Evolutionary conservation across 2,797 vertebrate genomes (phyloP), one percentile per base, ranked within the genome.

Genomic region (Intellagama lesueurii): DNA sequence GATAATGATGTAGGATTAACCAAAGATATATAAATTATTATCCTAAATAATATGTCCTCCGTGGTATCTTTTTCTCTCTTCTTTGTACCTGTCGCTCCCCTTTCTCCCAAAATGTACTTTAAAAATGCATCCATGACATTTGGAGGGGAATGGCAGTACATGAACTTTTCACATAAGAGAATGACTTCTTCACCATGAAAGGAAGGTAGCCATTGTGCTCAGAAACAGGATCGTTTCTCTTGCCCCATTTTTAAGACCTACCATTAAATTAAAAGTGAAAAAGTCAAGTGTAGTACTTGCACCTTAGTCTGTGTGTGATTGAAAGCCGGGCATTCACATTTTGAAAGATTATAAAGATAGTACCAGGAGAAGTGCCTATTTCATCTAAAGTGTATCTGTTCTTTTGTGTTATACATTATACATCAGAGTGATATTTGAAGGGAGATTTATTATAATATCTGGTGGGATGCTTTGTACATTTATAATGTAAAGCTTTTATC

Each of bases 401-500:
- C 84, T 93, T 96, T 90, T 95, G 90, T 96, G 89, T 95, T 96
- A 95, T 96, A 93, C 95, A 96, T 96, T 94, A 95, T 95, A 95
- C 85, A 95, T 96, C 94, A 96, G 87, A 97, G 92, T 89, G 93
- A 94, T 95, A 95, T 93, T 91, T 96, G 93, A 95, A 97, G 90
- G 91, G 91, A 88, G 90, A 96, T 96, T 96, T 97, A 96, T 96
- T 95, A 95, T 94, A 91, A 91, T 93, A 83, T 91, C 90, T 94
- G 92, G 91, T 90, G 95, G 90, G 95, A 95, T 93, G 88, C 94
- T 95, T 95, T 97, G 92, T 93, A 93, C 92, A 97, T 96, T 96
- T 95, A 95, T 96, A 96, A 96, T 96, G 94, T 89, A 95, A 94
- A 95, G 94, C 95, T 95, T 95, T 96, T 94, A 96, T 97, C 91